phyloP scores from a whole-genome alignment of 1,140 invertebrate species.

The Anoplophora glabripennis region DNA sequence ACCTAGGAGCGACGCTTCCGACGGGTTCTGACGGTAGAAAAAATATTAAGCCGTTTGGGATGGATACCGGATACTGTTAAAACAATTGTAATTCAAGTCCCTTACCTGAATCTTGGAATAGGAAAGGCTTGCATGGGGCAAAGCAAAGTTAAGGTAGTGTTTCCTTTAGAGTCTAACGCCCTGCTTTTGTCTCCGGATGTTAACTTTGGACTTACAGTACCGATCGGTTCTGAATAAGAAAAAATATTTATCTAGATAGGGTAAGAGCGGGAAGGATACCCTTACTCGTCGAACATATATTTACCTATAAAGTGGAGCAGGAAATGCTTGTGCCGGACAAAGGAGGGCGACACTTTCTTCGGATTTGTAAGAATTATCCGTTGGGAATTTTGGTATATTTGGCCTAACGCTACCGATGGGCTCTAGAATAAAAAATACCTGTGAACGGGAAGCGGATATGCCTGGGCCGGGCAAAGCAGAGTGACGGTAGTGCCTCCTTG shows the following conservation, averaged over 20 bases:
- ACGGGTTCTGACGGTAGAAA: constrained; percentile 61
- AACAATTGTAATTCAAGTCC: background rate
- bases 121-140: constrained; percentile 65
- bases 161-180: constrained; percentile 56
- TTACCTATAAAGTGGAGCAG: constrained; percentile 57
- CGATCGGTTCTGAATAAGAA: constrained; percentile 65
- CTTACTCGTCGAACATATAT: background rate
- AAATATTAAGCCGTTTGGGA: constrained; percentile 54
- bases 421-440: constrained; percentile 52
- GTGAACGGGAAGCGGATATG: constrained; percentile 64
- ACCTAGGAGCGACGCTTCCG: constrained; percentile 65
- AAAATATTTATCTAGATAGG: background rate
- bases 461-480: constrained; percentile 63
- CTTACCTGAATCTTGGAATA: constrained; percentile 57
- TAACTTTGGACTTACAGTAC: constrained; percentile 72
- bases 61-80: constrained; percentile 49
- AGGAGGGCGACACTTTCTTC: constrained; percentile 54
- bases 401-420: constrained; percentile 3
- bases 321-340: constrained; percentile 58
- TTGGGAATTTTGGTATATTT: constrained; percentile 7
- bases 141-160: constrained; percentile 58
- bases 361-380: background rate
- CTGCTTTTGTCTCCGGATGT: constrained; percentile 66
- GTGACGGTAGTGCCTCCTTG: constrained; percentile 39
- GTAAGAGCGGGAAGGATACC: background rate